phyloP scores from a whole-genome alignment of 2,797 vertebrate genomes.

The Onychomys arenicola region DNA sequence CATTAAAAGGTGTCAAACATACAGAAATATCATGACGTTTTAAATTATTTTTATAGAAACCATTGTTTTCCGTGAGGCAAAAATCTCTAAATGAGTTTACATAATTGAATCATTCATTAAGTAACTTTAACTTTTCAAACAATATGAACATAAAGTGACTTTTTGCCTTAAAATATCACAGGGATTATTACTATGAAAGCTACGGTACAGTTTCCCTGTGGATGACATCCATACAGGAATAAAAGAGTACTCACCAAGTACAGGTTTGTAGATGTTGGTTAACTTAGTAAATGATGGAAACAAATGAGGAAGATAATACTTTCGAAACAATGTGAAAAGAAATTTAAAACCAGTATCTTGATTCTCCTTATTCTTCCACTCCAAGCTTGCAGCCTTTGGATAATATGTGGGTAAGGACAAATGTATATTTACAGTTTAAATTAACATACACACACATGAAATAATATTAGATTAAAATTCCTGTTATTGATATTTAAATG shows the following conservation, averaged over 20 bases:
- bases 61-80: neutral
- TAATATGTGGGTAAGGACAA: conserved; percentile 66
- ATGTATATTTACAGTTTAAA: conserved; percentile 67
- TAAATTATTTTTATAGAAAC: conserved; percentile 18
- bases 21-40: neutral
- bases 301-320: conserved; percentile 98
- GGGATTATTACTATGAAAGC: neutral
- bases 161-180: conserved; percentile 42
- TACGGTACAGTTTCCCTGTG: neutral
- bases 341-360: conserved; percentile 98
- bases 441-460: conserved; percentile 47
- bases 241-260: conserved; percentile 92
- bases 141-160: neutral
- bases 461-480: conserved; percentile 26
- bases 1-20: conserved; percentile 7
- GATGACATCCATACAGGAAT: neutral
- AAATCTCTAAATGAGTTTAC: neutral
- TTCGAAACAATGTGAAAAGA: conserved; percentile 98
- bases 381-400: conserved; percentile 95
- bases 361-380: conserved; percentile 98
- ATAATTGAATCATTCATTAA: conserved; percentile 44
- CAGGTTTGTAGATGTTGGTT: conserved; percentile 98
- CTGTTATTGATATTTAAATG: neutral
- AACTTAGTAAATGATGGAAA: conserved; percentile 98
- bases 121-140: conserved; percentile 26